Base-by-base conservation (phyloP, 2,888 invertebrate species). In the Leptopilina syphax region DNA sequence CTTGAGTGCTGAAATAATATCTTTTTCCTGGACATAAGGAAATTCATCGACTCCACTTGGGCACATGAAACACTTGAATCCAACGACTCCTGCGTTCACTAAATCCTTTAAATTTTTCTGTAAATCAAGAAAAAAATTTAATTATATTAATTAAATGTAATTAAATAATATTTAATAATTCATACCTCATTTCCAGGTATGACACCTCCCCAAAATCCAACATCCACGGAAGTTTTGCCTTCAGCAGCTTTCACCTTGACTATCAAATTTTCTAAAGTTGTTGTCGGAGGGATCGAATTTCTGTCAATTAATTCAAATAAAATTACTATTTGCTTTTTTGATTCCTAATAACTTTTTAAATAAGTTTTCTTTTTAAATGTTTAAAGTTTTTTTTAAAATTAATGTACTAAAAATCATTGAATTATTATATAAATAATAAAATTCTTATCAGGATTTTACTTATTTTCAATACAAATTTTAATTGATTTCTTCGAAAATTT, bases 121-220 rank as follows among this genome's bases (percentile, higher is more conserved):
- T 27, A 88, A 84, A 80, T 78, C 50, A 10, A 27, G 78, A 66
- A 44, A 73, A 65, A 67, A 68, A 79, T 47, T 27, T 1, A 24
- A 27, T 0, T 65, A 18, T n/a, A 63, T 18, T 27, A 27, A 65
- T 13, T 18, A 18, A 18, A 18, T 18, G 18, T 18, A 18, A 18
- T 18, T 18, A 18, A 18, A 84, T 27, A 54, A 27, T 70, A 67
- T 44, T 54, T 5, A n/a, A 41, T 34, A 57, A 73, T 57, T n/a
- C n/a, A 86, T 89, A 94, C 94, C 89, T 94, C 91, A 90, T 96
- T 96, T 80, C 93, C 94, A 0, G 95, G 95, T 73, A 96, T 93
- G 0, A 96, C 93, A n/a, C 96, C 96, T n/a, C 96, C 96, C 96
- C 96, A 96, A 90, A 96, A 96, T 3, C 94, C 96, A 67, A 96